Evolutionary conservation across 30 jellyfish, hydroid and myxozoan species (phyloP), one percentile per base, ranked within the genome.

Genomic region (Pelagia noctiluca): DNA sequence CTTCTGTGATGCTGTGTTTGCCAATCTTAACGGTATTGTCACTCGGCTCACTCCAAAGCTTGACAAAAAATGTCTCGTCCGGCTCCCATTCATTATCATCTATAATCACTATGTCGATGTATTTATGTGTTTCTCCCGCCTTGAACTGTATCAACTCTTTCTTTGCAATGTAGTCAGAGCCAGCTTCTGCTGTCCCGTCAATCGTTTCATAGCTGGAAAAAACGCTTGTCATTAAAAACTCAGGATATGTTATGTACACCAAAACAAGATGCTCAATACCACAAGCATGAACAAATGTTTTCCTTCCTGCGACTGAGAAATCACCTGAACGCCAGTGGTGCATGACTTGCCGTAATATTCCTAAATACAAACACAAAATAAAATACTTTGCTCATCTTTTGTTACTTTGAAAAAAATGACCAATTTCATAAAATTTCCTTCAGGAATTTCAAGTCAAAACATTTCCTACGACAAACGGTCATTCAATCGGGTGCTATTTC

Each of bases 61-160:
- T 93, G 1, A 93, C 94, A 87, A 93, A 93, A 54, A 93, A 93
- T 25, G 98, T 93, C 81, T 93, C 98, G 47, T 93, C 98, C 3
- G 98, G 98, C 63, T 93, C 98, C 98, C 98, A 93, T 25, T 87
- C 96, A 81, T 93, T 63, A 54, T 93, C 98, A 70, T 93, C 98
- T 35, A 93, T 87, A 33, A 93, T 93, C 29, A 88, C 87, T n/a
- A 88, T 82, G 32, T 93, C 98, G 29, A 93, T 63, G 72, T 80
- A 82, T 62, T 93, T 93, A 64, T 87, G 97, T 1, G 97, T 86
- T 57, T 93, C 98, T 5, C 78, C 80, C 1, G 97, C 81, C 29
- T 50, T 71, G 71, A 93, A 93, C 32, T 85, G 91, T 26, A 93
- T 50, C 46, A 85, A 38, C 42, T 87, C 98, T 82, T 93, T 93